Conservation (phyloP, 2,113 vertebrate genomes). For the Xenotilapia longispinis region DNA sequence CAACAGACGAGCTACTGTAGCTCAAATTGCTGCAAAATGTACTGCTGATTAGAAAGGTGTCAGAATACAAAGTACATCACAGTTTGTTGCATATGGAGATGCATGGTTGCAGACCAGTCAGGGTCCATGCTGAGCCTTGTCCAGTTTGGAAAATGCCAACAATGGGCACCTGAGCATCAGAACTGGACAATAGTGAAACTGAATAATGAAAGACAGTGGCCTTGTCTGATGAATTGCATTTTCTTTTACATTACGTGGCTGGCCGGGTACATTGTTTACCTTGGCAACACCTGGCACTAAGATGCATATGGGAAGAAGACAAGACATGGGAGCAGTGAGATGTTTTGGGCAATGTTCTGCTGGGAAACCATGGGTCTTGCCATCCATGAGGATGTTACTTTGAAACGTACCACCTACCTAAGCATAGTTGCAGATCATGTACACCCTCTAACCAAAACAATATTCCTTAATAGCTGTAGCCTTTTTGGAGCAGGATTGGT, state of each 20-base stretch:
- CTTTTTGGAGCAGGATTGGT: background rate
- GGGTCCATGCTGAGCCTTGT: background rate
- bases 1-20: background rate
- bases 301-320: background rate
- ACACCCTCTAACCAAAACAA: background rate
- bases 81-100: background rate
- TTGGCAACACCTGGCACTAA: background rate
- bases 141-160: background rate
- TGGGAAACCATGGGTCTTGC: background rate
- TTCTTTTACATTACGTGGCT: background rate
- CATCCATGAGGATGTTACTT: background rate
- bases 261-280: background rate
- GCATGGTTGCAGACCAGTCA: background rate
- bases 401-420: background rate
- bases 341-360: background rate
- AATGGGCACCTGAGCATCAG: background rate
- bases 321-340: background rate
- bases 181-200: background rate
- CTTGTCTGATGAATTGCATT: background rate
- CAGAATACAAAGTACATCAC: background rate
- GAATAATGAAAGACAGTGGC: background rate
- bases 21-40: background rate
- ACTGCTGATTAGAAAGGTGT: background rate
- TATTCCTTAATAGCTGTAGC: background rate
- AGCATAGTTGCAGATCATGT: background rate